Evolutionary conservation across 2,113 vertebrate species (phyloP), one percentile per base, ranked within the genome.

Genomic region (Recurvirostra avosetta): DNA sequence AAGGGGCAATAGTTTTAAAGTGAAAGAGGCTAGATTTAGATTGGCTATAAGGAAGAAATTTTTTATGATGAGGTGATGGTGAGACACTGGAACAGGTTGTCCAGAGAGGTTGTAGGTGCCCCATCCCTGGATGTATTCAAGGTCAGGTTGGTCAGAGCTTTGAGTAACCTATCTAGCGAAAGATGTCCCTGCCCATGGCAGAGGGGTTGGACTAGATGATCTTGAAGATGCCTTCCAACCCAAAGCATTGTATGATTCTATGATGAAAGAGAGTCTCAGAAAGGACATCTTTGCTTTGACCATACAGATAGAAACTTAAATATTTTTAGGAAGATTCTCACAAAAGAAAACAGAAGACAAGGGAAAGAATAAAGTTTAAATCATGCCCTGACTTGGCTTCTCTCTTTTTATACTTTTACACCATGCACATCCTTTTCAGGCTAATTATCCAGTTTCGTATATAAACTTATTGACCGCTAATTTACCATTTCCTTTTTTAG

Each of bases 401-500:
- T 67, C 25, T 77, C 15, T 79, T 92, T 71, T 73, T 74, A 45
- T 62, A 52, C 79, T 70, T 74, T 86, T 66, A 77, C 6, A 90
- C n/a, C 19, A 76, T 0, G 0, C 34, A 71, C 21, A 88, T 72
- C 12, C 22, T 93, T 88, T 83, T 52, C 65, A 9, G 40, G 32
- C 18, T 96, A 95, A 92, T 95, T 94, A 80, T 91, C 70, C 41
- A 87, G 52, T 89, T 94, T 92, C 73, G 88, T 86, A 71, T 58
- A 59, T 71, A 93, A 94, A 83, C 21, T 70, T 86, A 88, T 52
- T 86, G 83, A 66, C 75, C 3, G 5, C 45, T 93, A 86, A 90
- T 92, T 94, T 86, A 65, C 50, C 43, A 84, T 41, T 67, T 49
- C 43, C 43, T 55, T 90, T 78, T 94, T 90, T 88, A 76, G 58